phyloP scores from a whole-genome alignment of 2,113 vertebrate genomes.

The Ellobius talpinus region DNA sequence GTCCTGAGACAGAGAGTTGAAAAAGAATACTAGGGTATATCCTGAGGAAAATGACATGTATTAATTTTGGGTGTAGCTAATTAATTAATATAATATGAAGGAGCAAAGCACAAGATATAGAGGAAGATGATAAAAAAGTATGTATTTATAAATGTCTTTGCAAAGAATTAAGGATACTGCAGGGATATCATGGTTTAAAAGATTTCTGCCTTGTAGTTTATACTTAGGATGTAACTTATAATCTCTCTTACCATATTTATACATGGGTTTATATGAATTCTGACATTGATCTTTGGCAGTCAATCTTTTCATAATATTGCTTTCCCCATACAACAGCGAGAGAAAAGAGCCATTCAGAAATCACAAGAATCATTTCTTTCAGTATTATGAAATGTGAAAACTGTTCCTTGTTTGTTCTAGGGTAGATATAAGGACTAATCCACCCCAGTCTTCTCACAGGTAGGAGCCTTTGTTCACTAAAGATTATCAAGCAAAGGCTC shows the following conservation, averaged over 20 bases:
- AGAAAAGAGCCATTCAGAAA: neutral
- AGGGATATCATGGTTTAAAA: neutral
- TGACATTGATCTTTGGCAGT: neutral
- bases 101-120: neutral
- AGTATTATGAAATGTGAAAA: neutral
- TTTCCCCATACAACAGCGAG: neutral
- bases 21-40: neutral
- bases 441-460: rapidly evolving
- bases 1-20: neutral
- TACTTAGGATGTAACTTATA: neutral
- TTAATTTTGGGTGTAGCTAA: too few relatives aligned
- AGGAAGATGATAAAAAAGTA: neutral
- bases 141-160: neutral
- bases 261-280: constrained; percentile 26
- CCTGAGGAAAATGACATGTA: neutral
- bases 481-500: neutral
- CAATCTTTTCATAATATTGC: neutral
- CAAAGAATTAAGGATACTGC: too few relatives aligned
- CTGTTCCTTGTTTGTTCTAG: neutral
- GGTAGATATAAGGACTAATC: neutral
- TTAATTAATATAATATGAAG: neutral
- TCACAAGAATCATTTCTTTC: neutral
- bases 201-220: neutral
- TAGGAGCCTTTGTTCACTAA: neutral
- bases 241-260: neutral